Evolutionary conservation across 2,888 invertebrate genomes (phyloP).

Genomic region (Tinea pellionella): DNA sequence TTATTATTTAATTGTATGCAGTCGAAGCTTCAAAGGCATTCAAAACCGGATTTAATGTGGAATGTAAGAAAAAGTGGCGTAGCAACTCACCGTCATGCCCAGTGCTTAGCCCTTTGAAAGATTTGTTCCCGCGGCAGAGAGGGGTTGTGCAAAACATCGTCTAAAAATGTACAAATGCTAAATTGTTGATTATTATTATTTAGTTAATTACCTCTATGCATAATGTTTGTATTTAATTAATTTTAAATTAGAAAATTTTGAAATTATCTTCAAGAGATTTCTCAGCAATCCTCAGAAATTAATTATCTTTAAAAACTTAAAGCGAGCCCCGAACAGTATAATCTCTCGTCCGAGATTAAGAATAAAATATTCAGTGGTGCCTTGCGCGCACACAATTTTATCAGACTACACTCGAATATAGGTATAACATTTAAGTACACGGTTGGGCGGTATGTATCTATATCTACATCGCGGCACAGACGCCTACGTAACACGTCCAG

Average conservation of each 20-base stretch:
- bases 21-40: background rate
- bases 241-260: too few relatives aligned
- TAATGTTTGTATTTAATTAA: too few relatives aligned
- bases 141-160: background rate
- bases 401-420: slow-evolving; percentile 32
- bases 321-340: background rate
- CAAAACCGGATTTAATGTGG: slow-evolving; percentile 3
- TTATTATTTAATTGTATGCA: too few relatives aligned
- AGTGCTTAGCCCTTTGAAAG: background rate
- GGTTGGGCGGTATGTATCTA: slow-evolving; percentile 19
- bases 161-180: too few relatives aligned
- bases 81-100: background rate
- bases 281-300: too few relatives aligned
- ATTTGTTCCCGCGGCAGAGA: background rate
- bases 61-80: slow-evolving; percentile 8
- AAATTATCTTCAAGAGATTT: too few relatives aligned
- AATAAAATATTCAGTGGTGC: slow-evolving; percentile 24
- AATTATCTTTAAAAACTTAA: background rate
- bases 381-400: slow-evolving; percentile 27
- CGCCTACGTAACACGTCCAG: slow-evolving; percentile 66
- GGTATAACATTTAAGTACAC: slow-evolving; percentile 25
- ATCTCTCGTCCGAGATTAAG: slow-evolving; percentile 17
- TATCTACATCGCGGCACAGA: slow-evolving; percentile 42
- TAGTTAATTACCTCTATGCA: background rate
- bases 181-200: background rate